Base-by-base conservation (phyloP, 2,797 vertebrate species). In the Tapera naevia region DNA sequence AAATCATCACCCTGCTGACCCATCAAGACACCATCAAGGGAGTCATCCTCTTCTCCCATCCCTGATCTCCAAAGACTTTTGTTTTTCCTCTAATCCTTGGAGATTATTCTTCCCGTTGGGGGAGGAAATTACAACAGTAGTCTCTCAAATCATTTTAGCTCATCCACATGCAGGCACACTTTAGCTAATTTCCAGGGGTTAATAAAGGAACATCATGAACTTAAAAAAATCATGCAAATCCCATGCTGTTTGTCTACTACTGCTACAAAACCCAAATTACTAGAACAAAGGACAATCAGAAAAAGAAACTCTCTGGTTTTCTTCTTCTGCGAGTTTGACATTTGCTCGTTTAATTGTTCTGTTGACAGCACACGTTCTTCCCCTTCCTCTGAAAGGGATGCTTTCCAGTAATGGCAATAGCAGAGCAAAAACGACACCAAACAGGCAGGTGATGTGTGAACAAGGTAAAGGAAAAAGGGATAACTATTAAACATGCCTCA, bases 401-500 rank as follows among this genome's bases (percentile, higher is more conserved):
- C 46, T 96, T 95, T 86, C 80, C 83, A 83, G 60, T 87, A 94
- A 96, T 37, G 39, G 88, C 86, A 91, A 73, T 1, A 91, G 61
- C 61, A 92, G 86, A 94, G 69, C 50, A 90, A 94, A 90, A 91
- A 76, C 41, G 81, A 93, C 73, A 93, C 91, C 7, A 4, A 86
- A 80, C 66, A 86, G 87, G 90, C 86, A 93, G 62, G 53, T 96
- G 95, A 96, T 90, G 51, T 53, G 80, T 75, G 93, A 93, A 89
- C 87, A 97, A 95, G 97, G 95, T 78, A 93, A 72, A 97, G 95
- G 94, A 96, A 95, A 95, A 78, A 86, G n/a, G 65, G 61, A 62
- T 90, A 87, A 78, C 71, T 87, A 67, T 13, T 85, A 50, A 93
- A 91, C 60, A 54, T 5, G 74, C 57, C 61, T 96, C 37, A 5